Percentiles rank a stretch among this genome's conserved stretches.
phyloP scores from a whole-genome alignment of 2,888 invertebrate species.

The Candidula unifasciata region DNA sequence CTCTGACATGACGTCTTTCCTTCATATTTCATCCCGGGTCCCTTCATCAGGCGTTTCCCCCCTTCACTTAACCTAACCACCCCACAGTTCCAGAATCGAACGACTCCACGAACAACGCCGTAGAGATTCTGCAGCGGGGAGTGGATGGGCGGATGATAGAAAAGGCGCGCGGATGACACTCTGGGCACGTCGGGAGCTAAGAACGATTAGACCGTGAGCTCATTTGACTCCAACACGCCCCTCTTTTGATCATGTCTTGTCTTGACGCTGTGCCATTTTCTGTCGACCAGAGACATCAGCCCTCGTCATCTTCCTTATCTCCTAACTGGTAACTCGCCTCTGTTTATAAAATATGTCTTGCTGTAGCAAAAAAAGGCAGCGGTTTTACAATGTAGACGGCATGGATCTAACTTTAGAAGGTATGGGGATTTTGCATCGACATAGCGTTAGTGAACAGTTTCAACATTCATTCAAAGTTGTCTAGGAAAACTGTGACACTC shows the following conservation, averaged over 20 bases:
- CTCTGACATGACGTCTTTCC: neutral
- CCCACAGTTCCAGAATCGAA: neutral
- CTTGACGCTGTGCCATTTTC: conserved; percentile 6
- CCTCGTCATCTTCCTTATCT: neutral
- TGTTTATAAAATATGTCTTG: no score
- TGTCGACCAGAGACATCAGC: neutral
- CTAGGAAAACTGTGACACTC: no score
- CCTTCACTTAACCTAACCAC: neutral
- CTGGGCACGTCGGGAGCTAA: neutral
- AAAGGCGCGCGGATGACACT: neutral
- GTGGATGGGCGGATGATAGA: conserved; percentile 12
- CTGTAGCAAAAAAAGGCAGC: no score
- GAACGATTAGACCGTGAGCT: neutral
- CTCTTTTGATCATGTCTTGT: neutral
- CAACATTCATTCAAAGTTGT: no score
- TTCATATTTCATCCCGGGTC: conserved; percentile 5
- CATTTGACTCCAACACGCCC: conserved; percentile 33
- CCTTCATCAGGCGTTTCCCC: neutral
- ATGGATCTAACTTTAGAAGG: no score
- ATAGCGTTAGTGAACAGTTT: no score
- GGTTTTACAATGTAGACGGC: no score
- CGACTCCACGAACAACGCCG: neutral
- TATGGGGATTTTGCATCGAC: no score
- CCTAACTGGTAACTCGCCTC: no score
- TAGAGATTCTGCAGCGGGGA: neutral